Conservation (phyloP, 2,797 vertebrate genomes). For the Paedocypris micromegethes region DNA sequence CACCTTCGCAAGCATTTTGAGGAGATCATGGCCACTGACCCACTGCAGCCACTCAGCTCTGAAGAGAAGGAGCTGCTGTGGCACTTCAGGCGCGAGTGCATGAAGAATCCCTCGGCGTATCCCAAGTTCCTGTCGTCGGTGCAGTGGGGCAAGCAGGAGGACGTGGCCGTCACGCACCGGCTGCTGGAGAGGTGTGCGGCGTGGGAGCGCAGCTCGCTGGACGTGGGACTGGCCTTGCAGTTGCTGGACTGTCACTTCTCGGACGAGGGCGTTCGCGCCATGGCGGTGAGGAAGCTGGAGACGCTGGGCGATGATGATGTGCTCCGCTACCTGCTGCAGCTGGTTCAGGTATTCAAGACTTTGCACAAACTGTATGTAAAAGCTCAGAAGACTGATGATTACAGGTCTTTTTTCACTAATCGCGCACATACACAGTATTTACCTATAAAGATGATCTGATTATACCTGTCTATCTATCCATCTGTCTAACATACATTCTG, state of each 20-base stretch:
- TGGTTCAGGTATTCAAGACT: conserved; percentile 83
- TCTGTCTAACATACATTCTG: too few species aligned
- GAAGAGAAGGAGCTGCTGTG: conserved; percentile 97
- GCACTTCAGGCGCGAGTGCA: conserved; percentile 93
- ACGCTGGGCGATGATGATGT: conserved; percentile 89
- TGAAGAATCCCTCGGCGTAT: conserved; percentile 90
- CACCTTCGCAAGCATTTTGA: conserved; percentile 92
- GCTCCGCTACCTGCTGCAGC: conserved; percentile 90
- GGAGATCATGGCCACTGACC: conserved; percentile 87
- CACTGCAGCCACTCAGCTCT: conserved; percentile 87
- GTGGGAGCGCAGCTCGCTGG: conserved; percentile 88
- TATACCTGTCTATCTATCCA: too few species aligned
- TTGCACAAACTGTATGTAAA: conserved; percentile 7
- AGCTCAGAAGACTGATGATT: neutral
- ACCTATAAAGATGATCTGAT: too few species aligned
- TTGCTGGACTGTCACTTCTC: conserved; percentile 96
- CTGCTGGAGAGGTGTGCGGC: conserved; percentile 80
- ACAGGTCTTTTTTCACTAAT: too few species aligned
- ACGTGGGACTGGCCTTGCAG: conserved; percentile 94
- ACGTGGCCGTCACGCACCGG: conserved; percentile 82
- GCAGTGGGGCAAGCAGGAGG: conserved; percentile 91
- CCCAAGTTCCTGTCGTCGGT: conserved; percentile 95
- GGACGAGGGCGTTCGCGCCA: conserved; percentile 87
- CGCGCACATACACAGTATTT: too few species aligned
- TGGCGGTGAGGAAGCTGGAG: conserved; percentile 95